Evolutionary conservation across 1,140 invertebrate genomes (phyloP).

Genomic region (Drosophila aff.): DNA sequence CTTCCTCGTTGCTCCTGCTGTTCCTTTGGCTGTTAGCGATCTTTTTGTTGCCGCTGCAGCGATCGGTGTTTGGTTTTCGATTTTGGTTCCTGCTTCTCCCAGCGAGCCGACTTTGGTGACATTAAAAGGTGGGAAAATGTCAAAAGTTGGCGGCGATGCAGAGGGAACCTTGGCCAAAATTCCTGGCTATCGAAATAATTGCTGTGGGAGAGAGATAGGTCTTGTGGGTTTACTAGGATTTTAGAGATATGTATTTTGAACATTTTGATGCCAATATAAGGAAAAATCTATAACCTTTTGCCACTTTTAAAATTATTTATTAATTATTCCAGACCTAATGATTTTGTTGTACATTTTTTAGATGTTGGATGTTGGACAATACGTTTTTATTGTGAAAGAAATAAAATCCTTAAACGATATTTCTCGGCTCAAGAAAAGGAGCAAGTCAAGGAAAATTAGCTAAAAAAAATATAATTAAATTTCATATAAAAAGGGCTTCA

Average conservation of each 20-base stretch:
- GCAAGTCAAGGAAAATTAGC: too few species aligned
- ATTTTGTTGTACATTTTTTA: too few species aligned
- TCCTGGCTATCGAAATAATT: slow-evolving; percentile 43
- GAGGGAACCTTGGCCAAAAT: slow-evolving; percentile 7
- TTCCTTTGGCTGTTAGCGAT: slow-evolving; percentile 29
- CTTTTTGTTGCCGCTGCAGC: slow-evolving; percentile 14
- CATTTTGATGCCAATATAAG: too few species aligned
- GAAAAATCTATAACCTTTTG: too few species aligned
- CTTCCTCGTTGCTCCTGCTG: slow-evolving; percentile 46
- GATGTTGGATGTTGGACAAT: too few species aligned
- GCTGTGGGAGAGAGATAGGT: slow-evolving; percentile 33
- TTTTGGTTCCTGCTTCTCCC: slow-evolving; percentile 26
- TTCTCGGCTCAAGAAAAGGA: too few species aligned
- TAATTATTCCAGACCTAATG: too few species aligned
- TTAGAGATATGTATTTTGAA: background rate
- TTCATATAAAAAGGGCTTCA: too few species aligned
- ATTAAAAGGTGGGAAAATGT: slow-evolving; percentile 82
- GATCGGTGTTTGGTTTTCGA: slow-evolving; percentile 27
- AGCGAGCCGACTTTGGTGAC: slow-evolving; percentile 46
- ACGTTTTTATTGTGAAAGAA: too few species aligned
- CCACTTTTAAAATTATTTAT: too few species aligned
- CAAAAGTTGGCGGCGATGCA: slow-evolving; percentile 39
- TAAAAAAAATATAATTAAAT: too few species aligned
- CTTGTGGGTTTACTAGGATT: background rate
- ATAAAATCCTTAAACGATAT: too few species aligned